Evolutionary conservation across 2,888 invertebrate species (phyloP).

Genomic region (Drosophila mulleri): DNA sequence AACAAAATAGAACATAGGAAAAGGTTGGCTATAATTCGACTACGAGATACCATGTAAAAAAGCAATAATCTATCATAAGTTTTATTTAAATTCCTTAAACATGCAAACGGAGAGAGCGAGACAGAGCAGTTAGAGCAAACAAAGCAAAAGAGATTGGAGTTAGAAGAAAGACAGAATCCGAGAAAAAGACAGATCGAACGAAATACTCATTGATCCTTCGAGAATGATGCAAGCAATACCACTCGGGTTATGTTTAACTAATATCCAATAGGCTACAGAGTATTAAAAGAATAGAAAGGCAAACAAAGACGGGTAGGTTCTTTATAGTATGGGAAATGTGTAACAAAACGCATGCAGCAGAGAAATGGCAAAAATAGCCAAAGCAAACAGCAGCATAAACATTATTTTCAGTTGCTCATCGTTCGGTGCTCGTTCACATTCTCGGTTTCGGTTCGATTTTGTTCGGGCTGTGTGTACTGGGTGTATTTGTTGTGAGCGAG

Average conservation of each 20-base stretch:
- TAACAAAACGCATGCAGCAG: slow-evolving; percentile 46
- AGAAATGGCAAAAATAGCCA: slow-evolving; percentile 75
- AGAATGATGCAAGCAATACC: not conserved
- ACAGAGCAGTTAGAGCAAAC: no score
- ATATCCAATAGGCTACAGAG: not conserved
- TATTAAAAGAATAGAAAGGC: slow-evolving; percentile 19
- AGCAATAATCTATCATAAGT: not conserved
- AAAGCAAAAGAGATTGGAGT: not conserved
- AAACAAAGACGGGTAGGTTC: slow-evolving; percentile 3
- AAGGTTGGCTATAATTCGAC: not conserved
- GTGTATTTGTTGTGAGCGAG: slow-evolving; percentile 11
- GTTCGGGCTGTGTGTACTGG: slow-evolving; percentile 15
- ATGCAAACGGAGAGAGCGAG: no score
- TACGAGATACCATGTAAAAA: not conserved
- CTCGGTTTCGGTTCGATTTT: slow-evolving; percentile 44
- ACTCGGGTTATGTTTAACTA: not conserved
- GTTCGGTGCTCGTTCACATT: slow-evolving; percentile 27
- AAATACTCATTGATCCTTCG: not conserved
- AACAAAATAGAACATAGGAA: not conserved
- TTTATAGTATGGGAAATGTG: slow-evolving; percentile 10
- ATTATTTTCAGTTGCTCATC: slow-evolving; percentile 77
- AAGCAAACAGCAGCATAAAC: slow-evolving; percentile 81
- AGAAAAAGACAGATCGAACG: not conserved
- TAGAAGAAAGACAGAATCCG: not conserved
- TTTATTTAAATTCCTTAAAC: not conserved